Evolutionary conservation across 2,797 vertebrate genomes (phyloP), one percentile per base, ranked within the genome.

Genomic region (Phrynocephalus guinanensis): DNA sequence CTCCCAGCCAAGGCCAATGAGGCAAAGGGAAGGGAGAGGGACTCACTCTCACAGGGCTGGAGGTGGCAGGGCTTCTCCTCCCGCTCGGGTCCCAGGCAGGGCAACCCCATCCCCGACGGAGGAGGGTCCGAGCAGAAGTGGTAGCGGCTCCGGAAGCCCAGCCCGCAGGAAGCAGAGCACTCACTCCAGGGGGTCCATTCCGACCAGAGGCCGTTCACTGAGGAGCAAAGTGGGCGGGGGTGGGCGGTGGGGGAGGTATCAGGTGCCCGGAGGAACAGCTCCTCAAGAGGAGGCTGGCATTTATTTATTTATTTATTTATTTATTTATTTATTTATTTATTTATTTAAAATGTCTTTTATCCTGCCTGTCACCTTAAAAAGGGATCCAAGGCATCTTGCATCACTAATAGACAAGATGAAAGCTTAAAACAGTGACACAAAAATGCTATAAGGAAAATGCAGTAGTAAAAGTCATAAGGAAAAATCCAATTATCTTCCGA

Each of bases 131-230:
- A 90, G 88, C 98, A 98, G 95, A 98, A 98, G 26, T 96, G 96
- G 94, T 97, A 98, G 1, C 96, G 95, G 72, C 97, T 97, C 94
- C 96, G 97, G 1, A 94, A 93, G 22, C 98, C 98, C 0, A 94
- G 92, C 4, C 97, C 97, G 38, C 98, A 98, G 0, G 97, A 96
- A 33, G 96, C 96, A 0, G 97, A 98, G 60, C 98, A 98, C 78
- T 94, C 94, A 2, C 98, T 97, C 98, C 98, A 98, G 0, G 97
- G 97, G 3, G 98, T 98, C 98, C 98, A 98, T 0, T 15, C 60
- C 0, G 98, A 98, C 98, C 98, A 98, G 20, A 86, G 92, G 48
- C 97, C 96, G 0, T 96, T 95, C 44, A 92, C 97, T 96, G 87
- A 1, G 0, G 4, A 5, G 0, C 1, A 13, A 60, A 63, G 15